Conservation (phyloP, 2,113 vertebrate genomes). For the Choloepus hoffmanni region DNA sequence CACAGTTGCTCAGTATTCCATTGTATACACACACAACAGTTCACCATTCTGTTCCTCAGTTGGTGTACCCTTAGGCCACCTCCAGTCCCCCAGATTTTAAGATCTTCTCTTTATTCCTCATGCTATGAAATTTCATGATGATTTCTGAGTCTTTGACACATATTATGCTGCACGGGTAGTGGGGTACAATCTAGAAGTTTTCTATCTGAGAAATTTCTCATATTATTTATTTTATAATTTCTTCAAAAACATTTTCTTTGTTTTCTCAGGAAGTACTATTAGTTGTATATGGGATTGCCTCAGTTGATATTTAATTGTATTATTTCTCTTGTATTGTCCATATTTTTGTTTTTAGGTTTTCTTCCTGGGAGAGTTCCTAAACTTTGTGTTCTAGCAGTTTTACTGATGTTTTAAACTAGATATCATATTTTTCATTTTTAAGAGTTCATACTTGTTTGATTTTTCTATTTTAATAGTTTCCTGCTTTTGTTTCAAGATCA, state of each 20-base stretch:
- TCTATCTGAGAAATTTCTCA: not conserved
- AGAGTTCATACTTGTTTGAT: not conserved
- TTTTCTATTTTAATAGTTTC: constrained; percentile 42
- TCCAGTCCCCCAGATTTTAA: not conserved
- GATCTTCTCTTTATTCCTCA: constrained; percentile 30
- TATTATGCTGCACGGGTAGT: not conserved
- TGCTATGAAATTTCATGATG: constrained; percentile 30
- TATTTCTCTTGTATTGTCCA: constrained; percentile 52
- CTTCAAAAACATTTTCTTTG: constrained; percentile 27
- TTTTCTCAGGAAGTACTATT: constrained; percentile 30
- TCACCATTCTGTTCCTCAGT: too few species aligned
- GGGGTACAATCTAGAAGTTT: not conserved
- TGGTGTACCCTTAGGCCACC: too few species aligned
- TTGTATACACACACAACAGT: too few species aligned
- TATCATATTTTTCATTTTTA: constrained; percentile 17
- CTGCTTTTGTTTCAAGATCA: constrained; percentile 22
- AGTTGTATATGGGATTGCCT: not conserved
- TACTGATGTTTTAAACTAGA: not conserved
- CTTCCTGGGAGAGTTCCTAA: constrained; percentile 1
- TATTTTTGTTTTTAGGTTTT: constrained; percentile 6
- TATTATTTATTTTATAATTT: constrained; percentile 49
- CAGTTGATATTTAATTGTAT: constrained; percentile 38
- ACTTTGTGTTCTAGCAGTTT: constrained; percentile 15
- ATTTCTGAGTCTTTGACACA: not conserved
- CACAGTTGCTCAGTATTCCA: too few species aligned